These are phyloP conservation scores for Sturmia bella DNA, from an alignment of 2,888 invertebrate species.

Conservation along the genomic window DNA sequence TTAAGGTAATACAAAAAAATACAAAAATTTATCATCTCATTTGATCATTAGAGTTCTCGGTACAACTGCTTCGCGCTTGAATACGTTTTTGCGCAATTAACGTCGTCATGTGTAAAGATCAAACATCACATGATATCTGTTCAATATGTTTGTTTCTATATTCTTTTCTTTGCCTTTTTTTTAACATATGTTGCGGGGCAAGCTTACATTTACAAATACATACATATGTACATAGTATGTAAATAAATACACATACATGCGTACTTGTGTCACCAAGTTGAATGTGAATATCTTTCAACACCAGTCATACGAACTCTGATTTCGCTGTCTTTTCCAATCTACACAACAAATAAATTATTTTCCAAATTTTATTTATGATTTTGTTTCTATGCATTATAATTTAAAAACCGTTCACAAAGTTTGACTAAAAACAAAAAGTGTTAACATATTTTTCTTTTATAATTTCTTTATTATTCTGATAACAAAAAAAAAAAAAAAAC, in stretches of 20 bases:
- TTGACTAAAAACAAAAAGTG: background rate
- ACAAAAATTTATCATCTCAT: constrained; percentile 10
- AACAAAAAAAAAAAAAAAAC: too few relatives aligned
- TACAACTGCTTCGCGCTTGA: constrained; percentile 1
- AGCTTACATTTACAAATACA: background rate
- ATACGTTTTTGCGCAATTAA: constrained; percentile 3
- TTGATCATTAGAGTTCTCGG: constrained; percentile 20
- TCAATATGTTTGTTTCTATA: constrained; percentile 14
- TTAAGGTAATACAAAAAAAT: constrained; percentile 42
- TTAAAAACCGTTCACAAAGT: constrained; percentile 33
- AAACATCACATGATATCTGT: constrained; percentile 39
- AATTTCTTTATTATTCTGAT: background rate
- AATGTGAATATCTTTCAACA: background rate
- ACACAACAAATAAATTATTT: constrained; percentile 26
- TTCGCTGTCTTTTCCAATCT: constrained; percentile 56
- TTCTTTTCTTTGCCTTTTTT: background rate
- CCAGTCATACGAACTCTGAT: constrained; percentile 19
- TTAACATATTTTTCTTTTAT: constrained; percentile 9
- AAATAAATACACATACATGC: too few relatives aligned
- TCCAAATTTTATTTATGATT: constrained; percentile 11
- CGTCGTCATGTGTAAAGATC: constrained; percentile 62
- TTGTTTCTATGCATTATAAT: constrained; percentile 5
- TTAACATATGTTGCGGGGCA: background rate
- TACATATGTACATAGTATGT: too few relatives aligned
- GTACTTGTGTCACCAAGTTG: background rate